Evolutionary conservation across 2,888 invertebrate species (phyloP).

Genomic region (Apeira syringaria): DNA sequence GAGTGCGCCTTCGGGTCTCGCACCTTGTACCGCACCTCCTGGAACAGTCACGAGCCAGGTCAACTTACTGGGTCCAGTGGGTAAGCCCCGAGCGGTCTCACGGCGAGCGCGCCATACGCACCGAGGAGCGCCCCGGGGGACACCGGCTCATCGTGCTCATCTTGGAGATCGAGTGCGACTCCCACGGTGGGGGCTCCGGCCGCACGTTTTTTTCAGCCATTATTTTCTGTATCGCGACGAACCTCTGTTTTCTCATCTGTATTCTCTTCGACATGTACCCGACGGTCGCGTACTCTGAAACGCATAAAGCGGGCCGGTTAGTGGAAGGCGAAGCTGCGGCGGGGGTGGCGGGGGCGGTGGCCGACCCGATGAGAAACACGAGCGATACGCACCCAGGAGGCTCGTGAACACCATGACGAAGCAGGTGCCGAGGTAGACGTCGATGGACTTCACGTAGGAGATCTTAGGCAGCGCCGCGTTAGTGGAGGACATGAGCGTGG

Average conservation of each 20-base stretch:
- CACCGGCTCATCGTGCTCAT: slow-evolving; percentile 87
- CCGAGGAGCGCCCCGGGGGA: slow-evolving; percentile 57
- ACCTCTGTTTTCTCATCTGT: slow-evolving; percentile 95
- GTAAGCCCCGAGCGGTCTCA: not conserved
- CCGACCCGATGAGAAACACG: no score
- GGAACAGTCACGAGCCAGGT: slow-evolving; percentile 61
- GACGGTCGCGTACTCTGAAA: slow-evolving; percentile 96
- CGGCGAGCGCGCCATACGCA: slow-evolving; percentile 23
- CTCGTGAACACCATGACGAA: slow-evolving; percentile 99
- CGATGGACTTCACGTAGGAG: slow-evolving; percentile 97
- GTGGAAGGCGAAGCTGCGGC: no score
- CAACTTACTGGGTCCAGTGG: no score
- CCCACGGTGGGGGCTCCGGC: slow-evolving; percentile 87
- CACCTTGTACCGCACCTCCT: slow-evolving; percentile 96
- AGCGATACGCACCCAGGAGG: slow-evolving; percentile 88
- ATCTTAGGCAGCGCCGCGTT: slow-evolving; percentile 98
- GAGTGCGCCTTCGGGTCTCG: slow-evolving; percentile 95
- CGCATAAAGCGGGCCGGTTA: not conserved
- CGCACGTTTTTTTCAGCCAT: slow-evolving; percentile 93
- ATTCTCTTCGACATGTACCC: slow-evolving; percentile 98
- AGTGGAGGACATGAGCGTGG: slow-evolving; percentile 97
- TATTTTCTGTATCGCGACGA: slow-evolving; percentile 93
- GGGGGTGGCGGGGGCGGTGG: no score
- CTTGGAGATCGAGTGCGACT: slow-evolving; percentile 85
- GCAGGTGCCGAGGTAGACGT: slow-evolving; percentile 97